A percentile compares a stretch with the other conserved stretches of the same genome.
Evolutionary conservation across 2,888 invertebrate species (phyloP).

Genomic region (Tipula unca): DNA sequence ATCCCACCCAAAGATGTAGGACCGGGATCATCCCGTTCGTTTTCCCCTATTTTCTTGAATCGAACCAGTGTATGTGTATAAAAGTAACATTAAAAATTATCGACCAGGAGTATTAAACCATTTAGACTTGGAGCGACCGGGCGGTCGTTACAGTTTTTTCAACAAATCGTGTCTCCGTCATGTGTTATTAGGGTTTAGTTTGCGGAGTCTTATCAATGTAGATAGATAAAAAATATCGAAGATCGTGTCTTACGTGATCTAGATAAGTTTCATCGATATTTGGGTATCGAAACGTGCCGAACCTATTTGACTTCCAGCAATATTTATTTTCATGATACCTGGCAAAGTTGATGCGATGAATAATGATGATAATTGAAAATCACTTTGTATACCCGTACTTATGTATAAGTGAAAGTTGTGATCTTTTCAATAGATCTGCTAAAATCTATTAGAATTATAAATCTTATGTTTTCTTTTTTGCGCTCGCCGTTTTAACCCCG

Average conservation of each 20-base stretch:
- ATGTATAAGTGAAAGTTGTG: neutral
- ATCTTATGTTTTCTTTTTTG: neutral
- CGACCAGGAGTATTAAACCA: too few relatives aligned
- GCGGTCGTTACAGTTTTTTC: too few relatives aligned
- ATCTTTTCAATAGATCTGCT: neutral
- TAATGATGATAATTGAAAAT: neutral
- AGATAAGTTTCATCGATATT: neutral
- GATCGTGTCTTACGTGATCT: neutral
- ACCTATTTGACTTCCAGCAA: neutral
- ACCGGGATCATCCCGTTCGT: too few relatives aligned
- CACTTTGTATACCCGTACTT: neutral
- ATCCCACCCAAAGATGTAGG: too few relatives aligned
- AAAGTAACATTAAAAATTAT: too few relatives aligned
- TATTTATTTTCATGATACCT: neutral
- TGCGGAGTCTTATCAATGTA: too few relatives aligned
- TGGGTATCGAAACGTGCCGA: neutral
- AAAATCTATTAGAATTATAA: conserved; percentile 1
- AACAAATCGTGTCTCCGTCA: too few relatives aligned
- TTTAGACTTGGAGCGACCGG: too few relatives aligned
- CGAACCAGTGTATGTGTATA: too few relatives aligned
- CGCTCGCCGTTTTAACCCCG: neutral
- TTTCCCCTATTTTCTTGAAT: too few relatives aligned
- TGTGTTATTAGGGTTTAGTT: too few relatives aligned
- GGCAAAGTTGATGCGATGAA: neutral
- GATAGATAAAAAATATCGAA: too few relatives aligned